A percentile compares a stretch with the other conserved stretches of the same genome.
Evolutionary conservation across 1,140 invertebrate species (phyloP).

Genomic region (Panulirus ornatus): DNA sequence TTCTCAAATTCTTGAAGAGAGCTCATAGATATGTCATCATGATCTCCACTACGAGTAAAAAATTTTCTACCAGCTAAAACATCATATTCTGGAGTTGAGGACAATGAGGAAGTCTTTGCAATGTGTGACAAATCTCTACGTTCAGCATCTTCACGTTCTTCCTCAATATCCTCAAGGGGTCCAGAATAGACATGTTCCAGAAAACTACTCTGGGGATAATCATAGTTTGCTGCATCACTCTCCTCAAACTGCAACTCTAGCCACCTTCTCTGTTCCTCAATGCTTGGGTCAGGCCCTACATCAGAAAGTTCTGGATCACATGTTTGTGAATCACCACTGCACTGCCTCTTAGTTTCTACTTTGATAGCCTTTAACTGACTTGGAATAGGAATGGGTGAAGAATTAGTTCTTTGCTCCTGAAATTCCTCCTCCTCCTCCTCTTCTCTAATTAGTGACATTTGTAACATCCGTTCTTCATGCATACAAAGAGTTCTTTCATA

Average conservation of each 20-base stretch:
- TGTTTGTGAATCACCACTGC: slow-evolving; percentile 24
- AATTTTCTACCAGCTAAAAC: slow-evolving; percentile 87
- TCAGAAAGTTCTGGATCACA: slow-evolving; percentile 9
- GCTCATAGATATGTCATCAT: slow-evolving; percentile 93
- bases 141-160: slow-evolving; percentile 84
- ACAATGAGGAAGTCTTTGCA: slow-evolving; percentile 85
- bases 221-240: slow-evolving; percentile 50
- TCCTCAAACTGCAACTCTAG: slow-evolving; percentile 91
- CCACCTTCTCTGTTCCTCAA: slow-evolving; percentile 86
- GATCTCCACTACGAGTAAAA: slow-evolving; percentile 88
- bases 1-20: slow-evolving; percentile 96
- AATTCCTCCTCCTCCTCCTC: slow-evolving; percentile 73
- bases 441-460: slow-evolving; percentile 74
- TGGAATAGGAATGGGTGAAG: slow-evolving; percentile 60
- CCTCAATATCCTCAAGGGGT: slow-evolving; percentile 93
- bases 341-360: slow-evolving; percentile 49
- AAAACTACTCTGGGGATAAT: slow-evolving; percentile 78
- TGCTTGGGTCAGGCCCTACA: slow-evolving; percentile 60
- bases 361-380: slow-evolving; percentile 73
- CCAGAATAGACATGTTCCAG: slow-evolving; percentile 75
- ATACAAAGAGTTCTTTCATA: slow-evolving; percentile 73
- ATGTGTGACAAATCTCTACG: slow-evolving; percentile 86
- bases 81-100: slow-evolving; percentile 91
- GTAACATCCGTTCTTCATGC: slow-evolving; percentile 72
- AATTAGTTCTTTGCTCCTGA: slow-evolving; percentile 25